Conservation (phyloP, 2,797 vertebrate genomes). For the Hoplostethus atlanticus region DNA sequence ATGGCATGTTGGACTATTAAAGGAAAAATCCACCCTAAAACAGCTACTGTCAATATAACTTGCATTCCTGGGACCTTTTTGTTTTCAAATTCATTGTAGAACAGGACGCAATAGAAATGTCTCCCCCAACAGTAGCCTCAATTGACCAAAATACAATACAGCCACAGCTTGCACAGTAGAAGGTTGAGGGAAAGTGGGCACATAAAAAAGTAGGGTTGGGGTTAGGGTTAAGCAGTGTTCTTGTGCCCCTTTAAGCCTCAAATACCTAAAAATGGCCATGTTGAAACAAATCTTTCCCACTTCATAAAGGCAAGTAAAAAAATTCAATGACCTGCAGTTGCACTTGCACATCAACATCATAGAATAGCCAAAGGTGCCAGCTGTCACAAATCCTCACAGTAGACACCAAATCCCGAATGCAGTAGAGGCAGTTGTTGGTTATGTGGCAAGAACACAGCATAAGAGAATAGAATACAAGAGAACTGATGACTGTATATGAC, state of each 20-base stretch:
- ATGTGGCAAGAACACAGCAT: neutral
- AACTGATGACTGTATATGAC: neutral
- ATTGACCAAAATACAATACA: too few species aligned
- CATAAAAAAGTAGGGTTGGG: too few species aligned
- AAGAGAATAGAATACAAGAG: neutral
- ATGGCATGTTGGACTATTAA: too few species aligned
- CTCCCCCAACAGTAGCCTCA: too few species aligned
- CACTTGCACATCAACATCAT: constrained; percentile 25
- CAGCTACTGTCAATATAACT: too few species aligned
- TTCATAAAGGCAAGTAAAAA: constrained; percentile 7
- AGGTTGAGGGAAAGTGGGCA: too few species aligned
- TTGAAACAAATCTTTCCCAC: neutral
- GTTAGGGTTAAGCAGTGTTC: neutral
- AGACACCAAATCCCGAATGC: constrained; percentile 9
- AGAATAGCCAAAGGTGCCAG: constrained; percentile 38
- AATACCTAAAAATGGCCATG: neutral
- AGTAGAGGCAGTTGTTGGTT: constrained; percentile 13
- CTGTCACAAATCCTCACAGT: constrained; percentile 24
- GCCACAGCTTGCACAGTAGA: too few species aligned
- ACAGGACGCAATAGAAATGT: too few species aligned
- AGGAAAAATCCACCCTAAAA: too few species aligned
- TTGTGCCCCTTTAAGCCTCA: neutral
- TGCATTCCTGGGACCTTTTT: too few species aligned
- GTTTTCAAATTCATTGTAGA: too few species aligned
- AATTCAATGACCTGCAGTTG: constrained; percentile 33